Conservation (phyloP, 2,797 vertebrate genomes). For the Rhyacichthys aspro region DNA sequence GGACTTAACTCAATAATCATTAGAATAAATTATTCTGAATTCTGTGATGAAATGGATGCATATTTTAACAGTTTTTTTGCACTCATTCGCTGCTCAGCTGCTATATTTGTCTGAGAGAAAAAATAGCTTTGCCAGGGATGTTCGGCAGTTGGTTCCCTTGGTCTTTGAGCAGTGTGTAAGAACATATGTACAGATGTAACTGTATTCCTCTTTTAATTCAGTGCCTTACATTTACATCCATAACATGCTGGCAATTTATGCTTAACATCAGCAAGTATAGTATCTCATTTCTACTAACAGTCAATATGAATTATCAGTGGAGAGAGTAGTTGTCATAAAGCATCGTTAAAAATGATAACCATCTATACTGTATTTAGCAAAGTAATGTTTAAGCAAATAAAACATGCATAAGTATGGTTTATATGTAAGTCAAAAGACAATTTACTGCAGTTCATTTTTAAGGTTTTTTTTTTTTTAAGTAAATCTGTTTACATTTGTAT, state of each 20-base stretch:
- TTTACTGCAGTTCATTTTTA: too few relatives aligned
- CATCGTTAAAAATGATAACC: too few relatives aligned
- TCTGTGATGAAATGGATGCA: conserved; percentile 15
- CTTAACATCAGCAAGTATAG: too few relatives aligned
- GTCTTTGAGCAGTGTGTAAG: conserved; percentile 27
- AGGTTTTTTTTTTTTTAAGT: background rate
- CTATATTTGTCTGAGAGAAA: conserved; percentile 59
- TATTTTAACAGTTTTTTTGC: conserved; percentile 32
- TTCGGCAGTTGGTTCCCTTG: conserved; percentile 32
- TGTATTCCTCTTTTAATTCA: conserved; percentile 2
- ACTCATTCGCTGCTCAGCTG: conserved; percentile 21
- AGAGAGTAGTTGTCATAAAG: too few relatives aligned
- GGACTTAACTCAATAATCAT: conserved; percentile 16
- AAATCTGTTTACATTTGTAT: background rate
- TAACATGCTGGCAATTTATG: background rate
- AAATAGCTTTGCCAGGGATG: conserved; percentile 58
- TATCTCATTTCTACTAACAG: too few relatives aligned
- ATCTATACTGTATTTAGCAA: too few relatives aligned
- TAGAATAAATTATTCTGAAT: background rate
- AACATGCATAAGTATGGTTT: too few relatives aligned
- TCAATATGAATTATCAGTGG: too few relatives aligned
- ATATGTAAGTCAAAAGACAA: too few relatives aligned
- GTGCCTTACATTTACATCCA: background rate
- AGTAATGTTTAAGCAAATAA: too few relatives aligned
- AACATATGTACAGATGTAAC: conserved; percentile 9